phyloP scores from a whole-genome alignment of 2,888 invertebrate species.

The Cacoxenus indagator region DNA sequence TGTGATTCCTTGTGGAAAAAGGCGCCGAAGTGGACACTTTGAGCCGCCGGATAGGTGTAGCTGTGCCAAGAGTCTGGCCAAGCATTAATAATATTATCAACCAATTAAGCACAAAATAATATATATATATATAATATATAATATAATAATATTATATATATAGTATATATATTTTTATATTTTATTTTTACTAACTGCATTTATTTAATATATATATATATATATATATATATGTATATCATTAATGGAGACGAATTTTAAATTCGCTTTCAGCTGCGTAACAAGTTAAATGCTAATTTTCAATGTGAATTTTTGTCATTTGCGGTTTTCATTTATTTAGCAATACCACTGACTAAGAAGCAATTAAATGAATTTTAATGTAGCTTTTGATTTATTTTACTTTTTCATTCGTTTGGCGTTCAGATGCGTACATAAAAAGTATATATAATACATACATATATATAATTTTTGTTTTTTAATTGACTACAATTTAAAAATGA shows the following conservation, averaged over 20 bases:
- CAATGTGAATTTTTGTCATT: background rate
- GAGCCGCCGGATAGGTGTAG: too few relatives aligned
- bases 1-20: too few relatives aligned
- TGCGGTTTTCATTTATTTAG: background rate
- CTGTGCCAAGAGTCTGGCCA: too few relatives aligned
- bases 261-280: constrained; percentile 16
- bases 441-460: background rate
- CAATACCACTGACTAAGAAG: constrained; percentile 8
- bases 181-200: too few relatives aligned
- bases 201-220: background rate
- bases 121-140: too few relatives aligned
- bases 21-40: too few relatives aligned
- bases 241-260: background rate
- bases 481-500: constrained; percentile 14
- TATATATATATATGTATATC: background rate
- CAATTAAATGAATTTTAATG: background rate
- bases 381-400: background rate
- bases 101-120: too few relatives aligned
- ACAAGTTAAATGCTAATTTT: constrained; percentile 6
- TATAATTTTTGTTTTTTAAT: background rate
- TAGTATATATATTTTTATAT: too few relatives aligned
- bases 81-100: too few relatives aligned
- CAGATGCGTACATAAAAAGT: background rate
- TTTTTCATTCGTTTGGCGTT: background rate
- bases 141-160: too few relatives aligned